Evolutionary conservation across 2,113 vertebrate species (phyloP), one percentile per base, ranked within the genome.

Genomic region (Eulemur macaco): DNA sequence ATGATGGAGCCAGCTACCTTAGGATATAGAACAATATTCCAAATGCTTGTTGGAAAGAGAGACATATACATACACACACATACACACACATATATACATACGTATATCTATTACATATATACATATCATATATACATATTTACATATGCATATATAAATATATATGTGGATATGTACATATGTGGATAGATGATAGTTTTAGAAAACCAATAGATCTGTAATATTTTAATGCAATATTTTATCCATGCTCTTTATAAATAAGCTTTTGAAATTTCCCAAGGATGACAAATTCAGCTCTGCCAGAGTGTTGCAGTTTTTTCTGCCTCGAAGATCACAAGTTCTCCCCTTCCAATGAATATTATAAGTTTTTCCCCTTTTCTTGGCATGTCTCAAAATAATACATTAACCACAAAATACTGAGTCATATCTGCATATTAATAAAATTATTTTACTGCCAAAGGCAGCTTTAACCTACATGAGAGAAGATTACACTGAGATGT

Each of bases 31-130:
- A 45, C 2, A 73, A 52, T 56, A 56, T 42, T 11, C 9, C 9
- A 80, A 78, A 52, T 58, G 20, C 27, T 29, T 71, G 1, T 39
- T 52, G 14, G 21, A 50, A 15, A 58, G 4, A 39, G 3, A 34
- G 21, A 60, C 25, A 56, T 31, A 29, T 39, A 78, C 56, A 34
- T 0, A 58, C 1, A 14, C 9, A 54, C 8, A 78, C 56, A 34
- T 0, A 58, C 1, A 14, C 9, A 54, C 8, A 37, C 8, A 21
- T 3, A 13, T 14, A 74, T 9, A 14, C 11, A 60, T 29, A 18
- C 20, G 52, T 54, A 54, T 54, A 54, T 54, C 52, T 18, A n/a
- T 29, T 34, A 81, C 4, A 73, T 14, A 15, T 50, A 15, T 6
- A 47, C 2, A 10, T 9, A 13, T 39, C 31, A 8, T 23, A 47